Evolutionary conservation across 2,888 invertebrate genomes (phyloP), one percentile per base, ranked within the genome.

Genomic region (Opisthograptis luteolata): DNA sequence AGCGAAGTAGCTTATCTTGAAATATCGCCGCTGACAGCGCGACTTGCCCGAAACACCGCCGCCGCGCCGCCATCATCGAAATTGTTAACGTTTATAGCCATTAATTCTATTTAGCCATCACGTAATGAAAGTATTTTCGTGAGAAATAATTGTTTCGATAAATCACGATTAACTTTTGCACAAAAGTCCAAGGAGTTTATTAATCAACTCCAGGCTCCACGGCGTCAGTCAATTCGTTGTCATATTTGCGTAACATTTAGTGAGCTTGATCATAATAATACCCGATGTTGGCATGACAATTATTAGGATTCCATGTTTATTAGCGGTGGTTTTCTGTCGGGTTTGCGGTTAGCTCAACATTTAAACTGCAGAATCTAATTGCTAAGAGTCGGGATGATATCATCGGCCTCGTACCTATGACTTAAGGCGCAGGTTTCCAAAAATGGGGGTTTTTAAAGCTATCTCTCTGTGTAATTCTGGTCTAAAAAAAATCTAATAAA

Each of bases 1-100:
- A 65, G 56, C 70, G 70, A 68, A 71, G 71, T 73, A 64, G 76
- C 82, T 86, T 86, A 86, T 87, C 85, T 82, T 79, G 85, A 83
- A 79, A 83, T 81, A 84, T 84, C 80, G 76, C 68, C 69, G 82
- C 75, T 74, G 84, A 84, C 81, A 76, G 70, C 72, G 65, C 73
- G 62, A 70, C 68, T 68, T 70, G 71, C 70, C 71, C 67, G 68
- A 67, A 57, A 54, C 58, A 70, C 65, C 59, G 67, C 44, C 48
- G 44, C 36, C 52, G 52, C 56, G 60, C 62, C 62, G 55, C 70
- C 70, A 66, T 69, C 70, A 70, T n/a, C n/a, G 76, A 79, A 78
- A 78, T 80, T 76, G 74, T 72, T 78, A 73, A 69, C 71, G 70
- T 67, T 74, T 73, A 73, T 64, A 66, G 61, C 70, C 71, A 74